A percentile compares a stretch with the other conserved stretches of the same genome.
These are phyloP conservation scores for Sporophila hypoxantha DNA, from an alignment of 2,113 vertebrate genomes.

Conservation along the genomic window DNA sequence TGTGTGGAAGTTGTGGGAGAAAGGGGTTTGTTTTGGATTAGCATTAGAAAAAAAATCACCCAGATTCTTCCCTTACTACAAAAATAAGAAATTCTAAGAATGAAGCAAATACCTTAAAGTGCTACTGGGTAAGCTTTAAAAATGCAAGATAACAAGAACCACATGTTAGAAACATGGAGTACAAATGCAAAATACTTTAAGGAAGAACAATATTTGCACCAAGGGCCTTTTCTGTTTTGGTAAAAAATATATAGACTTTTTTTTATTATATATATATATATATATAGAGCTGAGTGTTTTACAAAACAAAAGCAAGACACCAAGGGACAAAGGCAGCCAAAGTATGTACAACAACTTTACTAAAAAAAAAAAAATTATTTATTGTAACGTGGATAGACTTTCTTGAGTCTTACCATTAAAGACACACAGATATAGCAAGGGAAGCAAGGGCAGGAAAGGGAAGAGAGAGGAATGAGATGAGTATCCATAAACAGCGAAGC, in stretches of 20 bases:
- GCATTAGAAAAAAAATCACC: background rate
- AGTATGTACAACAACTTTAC: slow-evolving; percentile 77
- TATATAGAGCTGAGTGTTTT: slow-evolving; percentile 54
- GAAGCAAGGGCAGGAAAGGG: slow-evolving; percentile 82
- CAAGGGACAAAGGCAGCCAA: slow-evolving; percentile 81
- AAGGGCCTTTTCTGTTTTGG: slow-evolving; percentile 46
- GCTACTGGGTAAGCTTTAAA: slow-evolving; percentile 88
- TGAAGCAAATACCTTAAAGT: slow-evolving; percentile 82
- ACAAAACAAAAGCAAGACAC: slow-evolving; percentile 81
- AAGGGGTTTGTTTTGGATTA: background rate
- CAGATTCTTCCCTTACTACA: slow-evolving; percentile 79
- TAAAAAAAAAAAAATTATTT: slow-evolving; percentile 74
- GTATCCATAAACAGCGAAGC: slow-evolving; percentile 69
- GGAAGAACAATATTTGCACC: slow-evolving; percentile 65
- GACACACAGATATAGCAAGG: slow-evolving; percentile 87
- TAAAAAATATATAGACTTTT: slow-evolving; percentile 43
- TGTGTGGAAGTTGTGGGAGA: background rate
- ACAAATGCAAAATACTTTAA: slow-evolving; percentile 65
- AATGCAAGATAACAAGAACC: slow-evolving; percentile 80
- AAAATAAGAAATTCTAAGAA: slow-evolving; percentile 69
- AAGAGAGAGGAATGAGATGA: slow-evolving; percentile 82
- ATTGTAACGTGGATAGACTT: slow-evolving; percentile 88
- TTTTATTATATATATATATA: background rate
- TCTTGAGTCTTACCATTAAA: slow-evolving; percentile 90
- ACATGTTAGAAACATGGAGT: slow-evolving; percentile 72